Evolutionary conservation across 2,888 invertebrate genomes (phyloP).

Genomic region (Stratiomys singularior): DNA sequence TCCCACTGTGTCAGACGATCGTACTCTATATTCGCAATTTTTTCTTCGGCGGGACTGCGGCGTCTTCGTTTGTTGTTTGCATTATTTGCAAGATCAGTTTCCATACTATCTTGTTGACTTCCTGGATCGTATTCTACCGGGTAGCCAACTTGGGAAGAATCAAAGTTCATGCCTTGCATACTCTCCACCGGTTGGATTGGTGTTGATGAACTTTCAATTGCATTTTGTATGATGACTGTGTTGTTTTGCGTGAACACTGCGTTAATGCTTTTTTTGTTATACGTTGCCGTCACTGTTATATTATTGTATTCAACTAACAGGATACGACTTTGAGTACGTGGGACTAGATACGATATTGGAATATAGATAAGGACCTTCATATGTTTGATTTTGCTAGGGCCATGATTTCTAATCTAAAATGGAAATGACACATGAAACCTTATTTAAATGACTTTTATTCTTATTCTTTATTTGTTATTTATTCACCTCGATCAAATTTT

Average conservation of each 20-base stretch:
- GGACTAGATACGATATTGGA: conserved; percentile 61
- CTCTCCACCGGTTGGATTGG: conserved; percentile 44
- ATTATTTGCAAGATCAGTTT: conserved; percentile 1
- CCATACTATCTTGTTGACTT: conserved; percentile 25
- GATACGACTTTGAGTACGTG: conserved; percentile 58
- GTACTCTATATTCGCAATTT: conserved; percentile 58
- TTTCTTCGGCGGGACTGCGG: not conserved
- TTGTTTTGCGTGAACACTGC: conserved; percentile 61
- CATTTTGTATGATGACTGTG: conserved; percentile 60
- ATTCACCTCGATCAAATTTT: conserved; percentile 61
- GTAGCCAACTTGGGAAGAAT: conserved; percentile 51
- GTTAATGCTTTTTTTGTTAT: conserved; percentile 59
- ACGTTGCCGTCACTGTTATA: conserved; percentile 61
- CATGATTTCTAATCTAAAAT: conserved; percentile 63
- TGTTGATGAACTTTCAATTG: conserved; percentile 56
- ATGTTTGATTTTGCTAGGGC: conserved; percentile 62
- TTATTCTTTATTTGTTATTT: not conserved
- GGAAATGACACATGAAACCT: not conserved
- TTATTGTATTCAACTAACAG: conserved; percentile 61
- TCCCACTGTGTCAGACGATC: conserved; percentile 59
- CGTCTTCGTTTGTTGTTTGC: not conserved
- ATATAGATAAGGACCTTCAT: conserved; percentile 61
- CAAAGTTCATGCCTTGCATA: conserved; percentile 51
- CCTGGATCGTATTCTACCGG: conserved; percentile 47
- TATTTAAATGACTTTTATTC: not conserved